Conservation (phyloP, 2,797 vertebrate species). For the Tragelaphus oryx region DNA sequence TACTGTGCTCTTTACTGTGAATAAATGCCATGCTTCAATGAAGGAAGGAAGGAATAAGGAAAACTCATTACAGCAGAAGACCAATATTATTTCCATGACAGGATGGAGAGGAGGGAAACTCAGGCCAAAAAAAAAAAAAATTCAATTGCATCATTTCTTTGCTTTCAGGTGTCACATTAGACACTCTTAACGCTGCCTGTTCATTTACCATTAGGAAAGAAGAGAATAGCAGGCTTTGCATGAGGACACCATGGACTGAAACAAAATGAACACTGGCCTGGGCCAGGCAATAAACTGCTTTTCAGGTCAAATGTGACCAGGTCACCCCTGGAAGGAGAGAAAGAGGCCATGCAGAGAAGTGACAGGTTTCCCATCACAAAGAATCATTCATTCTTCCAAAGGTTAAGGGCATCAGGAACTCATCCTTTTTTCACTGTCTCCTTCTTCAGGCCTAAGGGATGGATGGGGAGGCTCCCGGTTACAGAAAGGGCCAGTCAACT, state of each 20-base stretch:
- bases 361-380: not conserved
- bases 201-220: not conserved
- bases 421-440: not conserved
- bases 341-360: not conserved
- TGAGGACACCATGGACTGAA: not conserved
- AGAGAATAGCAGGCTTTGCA: not conserved
- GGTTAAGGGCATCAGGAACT: not conserved
- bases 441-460: not conserved
- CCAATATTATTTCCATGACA: not conserved
- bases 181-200: not conserved
- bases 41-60: not conserved
- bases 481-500: not conserved
- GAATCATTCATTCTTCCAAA: not conserved
- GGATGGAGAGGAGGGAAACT: not conserved
- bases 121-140: not conserved
- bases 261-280: not conserved
- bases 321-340: not conserved
- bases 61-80: not conserved
- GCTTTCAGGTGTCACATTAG: not conserved
- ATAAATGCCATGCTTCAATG: not conserved
- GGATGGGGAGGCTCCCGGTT: accelerated
- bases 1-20: not conserved
- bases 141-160: not conserved
- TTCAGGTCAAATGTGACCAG: not conserved
- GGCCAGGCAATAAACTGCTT: not conserved